These are phyloP conservation scores for Podilymbus podiceps DNA, from an alignment of 2,113 vertebrate genomes.

Conservation along the genomic window DNA sequence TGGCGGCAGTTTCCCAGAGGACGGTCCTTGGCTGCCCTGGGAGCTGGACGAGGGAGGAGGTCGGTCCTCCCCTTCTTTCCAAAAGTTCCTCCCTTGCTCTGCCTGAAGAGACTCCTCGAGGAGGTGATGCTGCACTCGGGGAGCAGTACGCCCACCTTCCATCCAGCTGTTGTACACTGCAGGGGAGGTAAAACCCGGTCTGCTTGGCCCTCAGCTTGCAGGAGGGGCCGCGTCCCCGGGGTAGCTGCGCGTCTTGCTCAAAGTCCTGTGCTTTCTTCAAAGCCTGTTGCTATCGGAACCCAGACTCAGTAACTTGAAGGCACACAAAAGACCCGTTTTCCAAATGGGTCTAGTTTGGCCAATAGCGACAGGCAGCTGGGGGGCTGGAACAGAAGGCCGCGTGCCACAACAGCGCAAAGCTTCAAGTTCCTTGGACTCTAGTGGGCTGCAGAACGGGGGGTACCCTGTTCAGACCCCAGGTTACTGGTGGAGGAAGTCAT, in stretches of 20 bases:
- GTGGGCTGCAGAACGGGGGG: no score
- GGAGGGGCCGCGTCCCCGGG: rapidly evolving
- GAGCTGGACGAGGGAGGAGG: not conserved
- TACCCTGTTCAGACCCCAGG: not conserved
- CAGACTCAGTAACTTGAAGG: not conserved
- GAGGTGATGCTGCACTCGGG: not conserved
- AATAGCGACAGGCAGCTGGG: not conserved
- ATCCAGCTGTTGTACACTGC: not conserved
- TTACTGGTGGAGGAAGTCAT: not conserved
- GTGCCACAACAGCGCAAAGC: not conserved
- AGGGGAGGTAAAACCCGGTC: not conserved
- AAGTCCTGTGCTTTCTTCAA: not conserved
- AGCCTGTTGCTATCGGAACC: not conserved
- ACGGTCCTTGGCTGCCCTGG: not conserved
- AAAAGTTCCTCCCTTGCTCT: not conserved
- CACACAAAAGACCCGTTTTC: not conserved
- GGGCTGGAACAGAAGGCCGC: not conserved
- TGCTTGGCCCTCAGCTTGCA: not conserved
- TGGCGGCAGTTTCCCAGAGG: no score
- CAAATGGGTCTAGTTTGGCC: not conserved
- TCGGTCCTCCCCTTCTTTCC: not conserved
- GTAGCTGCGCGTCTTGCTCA: rapidly evolving
- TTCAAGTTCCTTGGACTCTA: not conserved
- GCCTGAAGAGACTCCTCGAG: not conserved
- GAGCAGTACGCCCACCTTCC: rapidly evolving